Percentiles rank a stretch among this genome's conserved stretches.
These are phyloP conservation scores for Malurus cyaneus DNA, from an alignment of 2,113 vertebrate genomes.

Conservation along the genomic window DNA sequence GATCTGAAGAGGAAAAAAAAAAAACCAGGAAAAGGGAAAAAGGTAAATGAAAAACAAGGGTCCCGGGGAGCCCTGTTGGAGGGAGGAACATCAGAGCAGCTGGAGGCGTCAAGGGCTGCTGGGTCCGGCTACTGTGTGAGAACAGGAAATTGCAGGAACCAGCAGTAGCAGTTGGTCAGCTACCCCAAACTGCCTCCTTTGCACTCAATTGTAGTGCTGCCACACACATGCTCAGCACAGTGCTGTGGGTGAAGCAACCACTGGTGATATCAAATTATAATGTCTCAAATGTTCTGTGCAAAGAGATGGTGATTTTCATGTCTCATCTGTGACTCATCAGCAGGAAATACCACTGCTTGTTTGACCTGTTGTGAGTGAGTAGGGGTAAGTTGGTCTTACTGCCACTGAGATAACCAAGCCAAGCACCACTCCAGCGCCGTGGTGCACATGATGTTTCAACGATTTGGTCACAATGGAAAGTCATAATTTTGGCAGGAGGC, in stretches of 20 bases:
- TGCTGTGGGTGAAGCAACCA: not conserved
- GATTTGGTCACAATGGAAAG: not conserved
- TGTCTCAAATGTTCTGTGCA: not conserved
- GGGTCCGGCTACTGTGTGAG: not conserved
- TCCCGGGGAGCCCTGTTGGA: not conserved
- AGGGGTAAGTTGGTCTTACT: not conserved
- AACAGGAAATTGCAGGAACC: not conserved
- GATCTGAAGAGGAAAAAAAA: not conserved
- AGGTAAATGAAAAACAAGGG: not conserved
- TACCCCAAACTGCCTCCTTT: not conserved
- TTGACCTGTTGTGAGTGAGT: not conserved
- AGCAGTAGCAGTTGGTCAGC: not conserved
- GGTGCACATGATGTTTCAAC: not conserved
- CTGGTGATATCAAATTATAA: not conserved
- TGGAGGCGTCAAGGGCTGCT: not conserved
- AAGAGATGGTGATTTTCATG: not conserved
- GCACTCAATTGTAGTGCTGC: not conserved
- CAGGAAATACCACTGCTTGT: constrained; percentile 4
- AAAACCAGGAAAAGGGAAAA: not conserved
- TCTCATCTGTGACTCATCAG: constrained; percentile 4
- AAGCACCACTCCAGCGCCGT: rapidly evolving
- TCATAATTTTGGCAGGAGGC: not conserved
- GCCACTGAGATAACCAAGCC: not conserved
- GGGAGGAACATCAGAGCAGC: not conserved
- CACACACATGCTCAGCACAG: not conserved